Evolutionary conservation across 2,888 invertebrate species (phyloP).

Genomic region (Zaprionus obscuricornis): DNA sequence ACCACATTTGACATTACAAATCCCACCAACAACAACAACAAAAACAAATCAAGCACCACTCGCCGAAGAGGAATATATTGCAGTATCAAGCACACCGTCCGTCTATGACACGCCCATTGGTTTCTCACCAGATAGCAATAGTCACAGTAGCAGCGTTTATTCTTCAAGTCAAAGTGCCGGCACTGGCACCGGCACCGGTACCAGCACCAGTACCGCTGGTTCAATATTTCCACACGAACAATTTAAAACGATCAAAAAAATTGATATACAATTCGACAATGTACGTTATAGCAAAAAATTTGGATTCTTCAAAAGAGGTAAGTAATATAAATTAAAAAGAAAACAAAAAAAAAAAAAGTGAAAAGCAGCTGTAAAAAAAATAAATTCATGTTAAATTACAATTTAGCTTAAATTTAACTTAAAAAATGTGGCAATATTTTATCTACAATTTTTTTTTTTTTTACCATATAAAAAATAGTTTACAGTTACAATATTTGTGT

Average conservation of each 20-base stretch:
- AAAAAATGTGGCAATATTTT: too few species aligned
- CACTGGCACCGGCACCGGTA: constrained; percentile 8
- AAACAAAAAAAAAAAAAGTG: background rate
- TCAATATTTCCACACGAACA: constrained; percentile 72
- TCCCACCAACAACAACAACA: constrained; percentile 29
- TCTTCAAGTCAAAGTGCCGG: constrained; percentile 1
- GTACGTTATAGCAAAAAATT: constrained; percentile 71
- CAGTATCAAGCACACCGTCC: constrained; percentile 47
- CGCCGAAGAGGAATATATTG: constrained; percentile 44
- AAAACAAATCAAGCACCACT: constrained; percentile 41
- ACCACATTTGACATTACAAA: constrained; percentile 56
- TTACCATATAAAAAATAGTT: too few species aligned
- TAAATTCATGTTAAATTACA: too few species aligned
- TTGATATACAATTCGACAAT: constrained; percentile 81
- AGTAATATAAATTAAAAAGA: constrained; percentile 29
- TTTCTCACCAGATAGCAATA: constrained; percentile 26
- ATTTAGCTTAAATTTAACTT: too few species aligned
- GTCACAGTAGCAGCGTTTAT: constrained; percentile 21
- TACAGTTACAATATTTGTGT: too few species aligned
- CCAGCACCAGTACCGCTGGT: constrained; percentile 39
- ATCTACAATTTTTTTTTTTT: too few species aligned
- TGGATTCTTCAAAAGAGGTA: constrained; percentile 80
- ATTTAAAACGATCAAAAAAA: constrained; percentile 67
- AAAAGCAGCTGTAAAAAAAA: background rate
- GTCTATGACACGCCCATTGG: constrained; percentile 55